These are phyloP conservation scores for Gadus chalcogrammus DNA, from an alignment of 2,113 vertebrate genomes.

Conservation along the genomic window DNA sequence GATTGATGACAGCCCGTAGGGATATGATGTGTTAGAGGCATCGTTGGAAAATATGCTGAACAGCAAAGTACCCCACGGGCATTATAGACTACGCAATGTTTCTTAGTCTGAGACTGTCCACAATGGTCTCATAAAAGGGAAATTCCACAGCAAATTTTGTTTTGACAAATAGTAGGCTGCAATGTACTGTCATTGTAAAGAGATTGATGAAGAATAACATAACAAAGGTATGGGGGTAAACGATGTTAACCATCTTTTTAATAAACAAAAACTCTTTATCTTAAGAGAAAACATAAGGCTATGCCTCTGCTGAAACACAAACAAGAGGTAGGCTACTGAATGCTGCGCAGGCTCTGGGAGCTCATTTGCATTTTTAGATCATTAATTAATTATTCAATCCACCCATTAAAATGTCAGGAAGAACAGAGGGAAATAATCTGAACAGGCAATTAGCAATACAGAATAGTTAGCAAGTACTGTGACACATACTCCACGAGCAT, in stretches of 20 bases:
- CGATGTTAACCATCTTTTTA: conserved; percentile 1
- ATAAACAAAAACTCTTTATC: background rate
- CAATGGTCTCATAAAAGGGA: no score
- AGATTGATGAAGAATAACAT: background rate
- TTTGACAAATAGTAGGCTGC: background rate
- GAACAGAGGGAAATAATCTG: conserved; percentile 46
- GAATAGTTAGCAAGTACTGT: conserved; percentile 33
- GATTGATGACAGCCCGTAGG: conserved; percentile 78
- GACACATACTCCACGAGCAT: conserved; percentile 26
- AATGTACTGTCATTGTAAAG: background rate
- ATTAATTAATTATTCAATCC: conserved; percentile 73
- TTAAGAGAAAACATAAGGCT: conserved; percentile 16
- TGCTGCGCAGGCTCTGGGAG: conserved; percentile 38
- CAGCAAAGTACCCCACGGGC: conserved; percentile 56
- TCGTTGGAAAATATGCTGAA: conserved; percentile 64
- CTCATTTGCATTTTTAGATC: conserved; percentile 76
- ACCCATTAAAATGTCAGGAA: conserved; percentile 59
- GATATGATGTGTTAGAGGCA: conserved; percentile 71
- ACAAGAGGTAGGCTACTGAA: conserved; percentile 36
- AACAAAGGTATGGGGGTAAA: conserved; percentile 2
- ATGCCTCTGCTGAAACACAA: conserved; percentile 16
- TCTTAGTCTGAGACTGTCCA: conserved; percentile 11
- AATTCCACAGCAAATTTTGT: no score
- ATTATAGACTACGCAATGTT: conserved; percentile 63
- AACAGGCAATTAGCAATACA: conserved; percentile 46